phyloP scores from a whole-genome alignment of 1,140 invertebrate genomes.

The Pogonomyrmex californicus region DNA sequence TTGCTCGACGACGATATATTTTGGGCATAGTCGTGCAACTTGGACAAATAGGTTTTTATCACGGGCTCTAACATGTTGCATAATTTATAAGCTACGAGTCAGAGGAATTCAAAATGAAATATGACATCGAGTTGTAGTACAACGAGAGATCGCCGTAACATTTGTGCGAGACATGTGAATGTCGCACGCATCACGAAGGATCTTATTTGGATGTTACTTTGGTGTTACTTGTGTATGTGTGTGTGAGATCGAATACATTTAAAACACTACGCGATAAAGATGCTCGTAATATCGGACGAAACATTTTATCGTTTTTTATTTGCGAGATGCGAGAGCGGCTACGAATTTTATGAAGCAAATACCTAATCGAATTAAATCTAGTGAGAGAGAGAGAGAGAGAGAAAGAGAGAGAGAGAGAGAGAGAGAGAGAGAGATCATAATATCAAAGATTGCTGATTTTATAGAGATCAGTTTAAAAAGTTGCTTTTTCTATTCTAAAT shows the following conservation, averaged over 20 bases:
- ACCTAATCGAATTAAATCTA: too few relatives aligned
- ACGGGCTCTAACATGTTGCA: neutral
- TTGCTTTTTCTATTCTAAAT: neutral
- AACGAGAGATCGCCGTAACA: neutral
- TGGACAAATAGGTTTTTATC: conserved; percentile 26
- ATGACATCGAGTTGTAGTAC: conserved; percentile 27
- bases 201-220: neutral
- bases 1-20: neutral
- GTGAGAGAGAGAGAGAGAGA: too few relatives aligned
- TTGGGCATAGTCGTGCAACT: neutral
- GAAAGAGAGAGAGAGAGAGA: too few relatives aligned
- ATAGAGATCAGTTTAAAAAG: neutral
- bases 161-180: neutral
- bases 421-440: too few relatives aligned
- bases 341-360: neutral
- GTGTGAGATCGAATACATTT: neutral
- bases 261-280: neutral
- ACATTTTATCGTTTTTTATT: too few relatives aligned
- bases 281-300: too few relatives aligned
- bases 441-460: neutral
- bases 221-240: too few relatives aligned
- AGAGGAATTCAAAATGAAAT: conserved; percentile 24
- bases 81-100: conserved; percentile 30
- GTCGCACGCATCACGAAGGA: neutral
- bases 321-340: neutral